These are phyloP conservation scores for Caenorhabditis brenneri DNA, from an alignment of 1,140 invertebrate genomes.

Conservation along the genomic window DNA sequence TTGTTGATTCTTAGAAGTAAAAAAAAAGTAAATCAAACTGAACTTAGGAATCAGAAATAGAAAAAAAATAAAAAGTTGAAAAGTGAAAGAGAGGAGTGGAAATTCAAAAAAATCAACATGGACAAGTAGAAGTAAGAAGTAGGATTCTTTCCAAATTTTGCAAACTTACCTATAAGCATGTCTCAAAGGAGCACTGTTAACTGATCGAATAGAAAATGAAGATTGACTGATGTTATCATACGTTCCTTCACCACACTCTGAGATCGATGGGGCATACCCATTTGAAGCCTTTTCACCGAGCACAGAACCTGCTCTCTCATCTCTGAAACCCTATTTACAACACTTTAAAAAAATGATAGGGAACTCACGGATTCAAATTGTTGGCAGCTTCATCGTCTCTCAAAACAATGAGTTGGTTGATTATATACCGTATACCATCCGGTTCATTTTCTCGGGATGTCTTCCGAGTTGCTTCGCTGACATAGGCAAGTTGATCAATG, in stretches of 20 bases:
- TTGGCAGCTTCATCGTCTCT: slow-evolving; percentile 61
- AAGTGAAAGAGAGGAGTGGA: not conserved
- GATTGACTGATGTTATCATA: slow-evolving; percentile 62
- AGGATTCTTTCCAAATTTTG: not conserved
- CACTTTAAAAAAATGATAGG: not conserved
- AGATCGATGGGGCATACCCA: slow-evolving; percentile 48
- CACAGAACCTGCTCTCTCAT: slow-evolving; percentile 45
- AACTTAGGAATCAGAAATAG: not conserved
- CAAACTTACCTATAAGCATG: slow-evolving; percentile 38
- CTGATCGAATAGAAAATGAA: slow-evolving; percentile 59
- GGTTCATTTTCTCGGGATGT: slow-evolving; percentile 24
- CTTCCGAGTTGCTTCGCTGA: slow-evolving; percentile 12
- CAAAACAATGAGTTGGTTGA: slow-evolving; percentile 59
- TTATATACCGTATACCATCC: slow-evolving; percentile 57
- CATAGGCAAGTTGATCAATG: slow-evolving; percentile 60
- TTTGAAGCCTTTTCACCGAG: slow-evolving; percentile 39
- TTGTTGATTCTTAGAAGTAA: not conserved
- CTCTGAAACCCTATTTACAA: slow-evolving; percentile 21
- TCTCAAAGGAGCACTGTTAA: slow-evolving; percentile 26
- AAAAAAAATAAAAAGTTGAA: not conserved
- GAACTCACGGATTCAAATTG: slow-evolving; percentile 49
- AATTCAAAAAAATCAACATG: not conserved
- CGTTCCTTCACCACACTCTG: slow-evolving; percentile 45
- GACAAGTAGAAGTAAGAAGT: slow-evolving; percentile 26
- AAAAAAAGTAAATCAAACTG: not conserved